Evolutionary conservation across 2,113 vertebrate genomes (phyloP).

Genomic region (Ginglymostoma cirratum): DNA sequence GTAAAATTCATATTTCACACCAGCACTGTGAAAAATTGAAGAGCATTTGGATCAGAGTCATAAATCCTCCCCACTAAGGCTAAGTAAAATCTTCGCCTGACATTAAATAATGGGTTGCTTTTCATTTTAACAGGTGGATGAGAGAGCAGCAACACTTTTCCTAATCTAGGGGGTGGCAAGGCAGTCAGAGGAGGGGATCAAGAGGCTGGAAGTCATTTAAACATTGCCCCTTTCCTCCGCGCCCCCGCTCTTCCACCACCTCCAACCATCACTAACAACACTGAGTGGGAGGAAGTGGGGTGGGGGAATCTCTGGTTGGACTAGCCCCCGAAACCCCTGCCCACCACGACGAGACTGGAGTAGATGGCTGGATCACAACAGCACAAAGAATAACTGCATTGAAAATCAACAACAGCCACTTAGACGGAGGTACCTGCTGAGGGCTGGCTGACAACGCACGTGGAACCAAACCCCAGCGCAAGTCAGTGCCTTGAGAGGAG

Average conservation of each 20-base stretch:
- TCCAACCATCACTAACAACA: neutral
- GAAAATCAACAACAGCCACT: conserved; percentile 5
- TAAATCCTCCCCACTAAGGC: neutral
- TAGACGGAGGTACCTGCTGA: conserved; percentile 2
- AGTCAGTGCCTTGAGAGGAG: neutral
- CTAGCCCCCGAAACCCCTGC: neutral
- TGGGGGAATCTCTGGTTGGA: neutral
- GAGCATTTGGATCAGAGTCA: neutral
- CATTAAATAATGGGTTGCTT: neutral
- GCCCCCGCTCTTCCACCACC: no score
- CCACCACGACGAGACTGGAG: neutral
- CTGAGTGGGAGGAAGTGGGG: no score
- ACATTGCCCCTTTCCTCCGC: neutral
- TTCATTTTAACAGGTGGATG: neutral
- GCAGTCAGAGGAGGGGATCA: neutral
- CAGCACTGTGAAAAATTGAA: neutral
- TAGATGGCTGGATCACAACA: neutral
- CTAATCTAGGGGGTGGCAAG: neutral
- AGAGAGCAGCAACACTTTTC: neutral
- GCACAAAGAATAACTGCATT: conserved; percentile 1
- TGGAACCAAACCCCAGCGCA: neutral
- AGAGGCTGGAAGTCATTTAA: neutral
- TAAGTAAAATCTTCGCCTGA: neutral
- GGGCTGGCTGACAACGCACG: neutral
- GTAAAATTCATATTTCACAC: neutral